These are phyloP conservation scores for Hippopotamyrus pictus DNA, from an alignment of 2,797 vertebrate species.

Conservation along the genomic window DNA sequence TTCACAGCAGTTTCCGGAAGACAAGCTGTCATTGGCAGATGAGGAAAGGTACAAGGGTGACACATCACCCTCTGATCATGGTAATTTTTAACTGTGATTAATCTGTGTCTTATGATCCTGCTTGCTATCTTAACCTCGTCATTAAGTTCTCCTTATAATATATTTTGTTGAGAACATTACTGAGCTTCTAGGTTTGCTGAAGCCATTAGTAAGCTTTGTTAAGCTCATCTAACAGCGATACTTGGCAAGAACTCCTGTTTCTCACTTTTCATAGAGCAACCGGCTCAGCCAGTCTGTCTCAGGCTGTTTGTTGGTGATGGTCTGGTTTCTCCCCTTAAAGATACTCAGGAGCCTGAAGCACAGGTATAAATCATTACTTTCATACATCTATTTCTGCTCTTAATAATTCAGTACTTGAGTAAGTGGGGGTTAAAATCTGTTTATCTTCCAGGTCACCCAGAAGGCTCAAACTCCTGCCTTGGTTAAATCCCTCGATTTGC, in stretches of 20 bases:
- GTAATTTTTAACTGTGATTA: background rate
- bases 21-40: slow-evolving; percentile 46
- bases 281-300: slow-evolving; percentile 31
- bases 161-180: background rate
- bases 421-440: background rate
- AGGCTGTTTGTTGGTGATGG: slow-evolving; percentile 43
- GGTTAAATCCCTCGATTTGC: slow-evolving; percentile 54
- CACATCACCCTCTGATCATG: slow-evolving; percentile 42
- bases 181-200: background rate
- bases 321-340: slow-evolving; percentile 45
- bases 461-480: slow-evolving; percentile 30
- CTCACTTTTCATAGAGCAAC: slow-evolving; percentile 44
- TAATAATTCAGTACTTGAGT: background rate
- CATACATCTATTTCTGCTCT: background rate
- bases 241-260: background rate
- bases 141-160: background rate
- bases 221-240: background rate
- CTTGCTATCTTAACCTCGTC: background rate
- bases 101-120: background rate
- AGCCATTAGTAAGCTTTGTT: background rate
- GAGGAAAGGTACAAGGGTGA: slow-evolving; percentile 44
- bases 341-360: slow-evolving; percentile 35
- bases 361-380: slow-evolving; percentile 39
- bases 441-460: slow-evolving; percentile 35
- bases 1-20: slow-evolving; percentile 45